Evolutionary conservation across 2,888 invertebrate species (phyloP).

Genomic region (Callinectes sapidus): DNA sequence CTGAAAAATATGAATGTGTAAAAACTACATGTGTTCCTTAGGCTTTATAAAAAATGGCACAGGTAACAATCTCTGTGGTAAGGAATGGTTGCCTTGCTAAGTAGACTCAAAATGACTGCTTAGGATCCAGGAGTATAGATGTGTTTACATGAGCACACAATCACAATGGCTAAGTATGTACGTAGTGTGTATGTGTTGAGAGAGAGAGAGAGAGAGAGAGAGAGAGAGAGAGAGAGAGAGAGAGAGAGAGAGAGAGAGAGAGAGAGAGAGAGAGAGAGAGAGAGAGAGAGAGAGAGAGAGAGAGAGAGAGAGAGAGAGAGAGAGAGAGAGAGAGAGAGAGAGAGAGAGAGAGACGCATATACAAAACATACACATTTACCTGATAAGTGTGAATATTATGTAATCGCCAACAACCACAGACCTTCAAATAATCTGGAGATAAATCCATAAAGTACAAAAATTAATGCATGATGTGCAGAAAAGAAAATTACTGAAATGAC

Average conservation of each 20-base stretch:
- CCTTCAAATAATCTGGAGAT: neutral
- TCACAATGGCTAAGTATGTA: neutral
- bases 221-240: conserved; percentile 15
- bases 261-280: conserved; percentile 25
- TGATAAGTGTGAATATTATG: neutral
- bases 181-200: neutral
- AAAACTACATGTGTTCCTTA: neutral
- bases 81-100: neutral
- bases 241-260: conserved; percentile 25
- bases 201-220: too few relatives aligned
- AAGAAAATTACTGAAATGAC: neutral
- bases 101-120: neutral
- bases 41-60: conserved; percentile 21
- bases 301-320: conserved; percentile 25
- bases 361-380: neutral
- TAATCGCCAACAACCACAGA: neutral
- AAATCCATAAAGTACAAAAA: neutral
- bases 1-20: neutral
- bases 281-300: conserved; percentile 25
- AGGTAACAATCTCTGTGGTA: neutral
- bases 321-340: conserved; percentile 25
- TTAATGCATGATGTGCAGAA: neutral
- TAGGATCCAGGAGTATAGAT: neutral
- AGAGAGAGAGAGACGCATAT: neutral
- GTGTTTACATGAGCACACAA: neutral